A percentile compares a stretch with the other conserved stretches of the same genome.
phyloP scores from a whole-genome alignment of 2,113 vertebrate genomes.

The Bettongia penicillata region DNA sequence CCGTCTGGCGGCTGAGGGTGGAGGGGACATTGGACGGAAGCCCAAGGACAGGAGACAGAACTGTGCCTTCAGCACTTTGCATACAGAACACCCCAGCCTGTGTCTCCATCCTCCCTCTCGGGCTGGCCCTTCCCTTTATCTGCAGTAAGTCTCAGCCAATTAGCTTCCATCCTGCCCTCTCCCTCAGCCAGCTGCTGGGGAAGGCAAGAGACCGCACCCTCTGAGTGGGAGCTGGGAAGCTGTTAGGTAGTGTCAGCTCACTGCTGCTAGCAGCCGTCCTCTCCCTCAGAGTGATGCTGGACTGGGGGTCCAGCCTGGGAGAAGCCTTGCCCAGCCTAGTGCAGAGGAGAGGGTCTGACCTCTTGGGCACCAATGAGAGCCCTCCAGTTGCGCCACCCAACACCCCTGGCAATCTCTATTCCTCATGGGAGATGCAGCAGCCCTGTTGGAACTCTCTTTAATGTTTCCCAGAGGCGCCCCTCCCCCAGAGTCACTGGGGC shows the following conservation, averaged over 20 bases:
- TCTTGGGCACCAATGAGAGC: not conserved
- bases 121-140: not conserved
- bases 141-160: constrained; percentile 18
- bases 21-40: not conserved
- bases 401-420: not conserved
- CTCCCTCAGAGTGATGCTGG: not conserved
- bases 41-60: not conserved
- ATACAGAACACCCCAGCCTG: not conserved
- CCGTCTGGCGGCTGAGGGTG: not conserved
- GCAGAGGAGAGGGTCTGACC: not conserved
- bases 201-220: not conserved
- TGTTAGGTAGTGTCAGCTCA: not conserved
- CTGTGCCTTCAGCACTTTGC: not conserved
- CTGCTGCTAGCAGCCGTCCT: not conserved
- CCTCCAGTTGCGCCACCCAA: not conserved
- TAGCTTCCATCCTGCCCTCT: not conserved
- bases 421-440: not conserved
- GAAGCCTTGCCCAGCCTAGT: too few species aligned
- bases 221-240: not conserved
- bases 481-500: not conserved
- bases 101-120: not conserved
- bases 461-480: not conserved
- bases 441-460: not conserved
- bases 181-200: not conserved
- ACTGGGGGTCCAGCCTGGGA: not conserved